phyloP scores from a whole-genome alignment of 2,888 invertebrate genomes.

The Limnephilus auricula region DNA sequence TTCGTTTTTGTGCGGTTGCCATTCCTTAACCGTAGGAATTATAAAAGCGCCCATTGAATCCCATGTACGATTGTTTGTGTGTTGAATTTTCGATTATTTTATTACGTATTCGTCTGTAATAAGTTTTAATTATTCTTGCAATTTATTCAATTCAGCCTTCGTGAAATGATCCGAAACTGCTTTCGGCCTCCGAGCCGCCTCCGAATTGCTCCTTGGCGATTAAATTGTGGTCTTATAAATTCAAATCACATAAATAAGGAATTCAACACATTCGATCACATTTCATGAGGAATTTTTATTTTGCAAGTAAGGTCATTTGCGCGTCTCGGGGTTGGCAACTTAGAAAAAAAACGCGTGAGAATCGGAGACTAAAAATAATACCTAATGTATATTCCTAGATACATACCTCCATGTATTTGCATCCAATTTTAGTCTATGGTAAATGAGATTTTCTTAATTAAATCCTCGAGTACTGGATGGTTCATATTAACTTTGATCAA shows the following conservation, averaged over 20 bases:
- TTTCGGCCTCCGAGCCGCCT: neutral
- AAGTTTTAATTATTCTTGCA: neutral
- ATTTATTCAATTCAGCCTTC: neutral
- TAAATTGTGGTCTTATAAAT: neutral
- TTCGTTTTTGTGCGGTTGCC: no score
- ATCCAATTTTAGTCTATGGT: neutral
- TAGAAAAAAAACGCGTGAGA: slow-evolving; percentile 29
- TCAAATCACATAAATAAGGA: slow-evolving; percentile 17
- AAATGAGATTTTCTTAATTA: neutral
- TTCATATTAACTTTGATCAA: no score
- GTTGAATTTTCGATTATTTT: neutral
- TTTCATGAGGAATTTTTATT: slow-evolving; percentile 35
- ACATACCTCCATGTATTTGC: neutral
- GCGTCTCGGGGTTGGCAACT: neutral
- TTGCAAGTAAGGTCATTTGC: slow-evolving; percentile 14
- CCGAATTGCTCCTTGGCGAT: neutral
- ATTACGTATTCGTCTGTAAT: neutral
- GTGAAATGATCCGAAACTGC: neutral
- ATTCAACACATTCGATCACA: slow-evolving; percentile 29
- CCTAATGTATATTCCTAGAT: neutral
- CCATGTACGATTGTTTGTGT: neutral
- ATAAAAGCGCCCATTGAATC: neutral
- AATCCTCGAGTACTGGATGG: no score
- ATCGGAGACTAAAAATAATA: neutral
- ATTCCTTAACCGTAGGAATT: no score